Conservation (phyloP, 2,888 invertebrate genomes). For the Ernsta delagoae region DNA sequence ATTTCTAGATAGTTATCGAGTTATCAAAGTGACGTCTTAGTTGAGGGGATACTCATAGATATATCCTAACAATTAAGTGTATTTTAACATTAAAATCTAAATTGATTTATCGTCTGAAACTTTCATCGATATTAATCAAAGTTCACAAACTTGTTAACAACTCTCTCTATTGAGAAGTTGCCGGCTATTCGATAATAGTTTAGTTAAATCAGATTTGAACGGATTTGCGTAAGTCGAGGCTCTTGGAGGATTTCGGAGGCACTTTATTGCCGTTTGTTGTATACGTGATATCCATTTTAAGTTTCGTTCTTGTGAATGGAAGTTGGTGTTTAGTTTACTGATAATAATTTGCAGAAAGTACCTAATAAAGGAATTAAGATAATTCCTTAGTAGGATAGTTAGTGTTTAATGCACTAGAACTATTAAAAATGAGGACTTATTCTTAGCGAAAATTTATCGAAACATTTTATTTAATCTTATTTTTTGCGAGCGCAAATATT, state of each 20-base stretch:
- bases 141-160: slow-evolving; percentile 13
- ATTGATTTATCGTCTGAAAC: not conserved
- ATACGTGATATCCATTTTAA: slow-evolving; percentile 26
- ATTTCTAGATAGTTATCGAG: not conserved
- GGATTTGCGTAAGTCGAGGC: slow-evolving; percentile 22
- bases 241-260: slow-evolving; percentile 20
- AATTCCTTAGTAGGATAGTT: too few species aligned
- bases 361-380: too few species aligned
- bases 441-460: too few species aligned
- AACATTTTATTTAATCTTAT: not conserved
- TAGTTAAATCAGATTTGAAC: slow-evolving; percentile 29
- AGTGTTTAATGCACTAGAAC: too few species aligned
- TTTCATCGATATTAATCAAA: slow-evolving; percentile 15
- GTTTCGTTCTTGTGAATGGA: slow-evolving; percentile 1
- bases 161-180: slow-evolving; percentile 20
- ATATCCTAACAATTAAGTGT: too few species aligned
- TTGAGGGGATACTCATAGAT: not conserved
- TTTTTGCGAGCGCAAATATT: not conserved
- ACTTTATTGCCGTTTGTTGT: slow-evolving; percentile 15
- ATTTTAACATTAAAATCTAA: not conserved
- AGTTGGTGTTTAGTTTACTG: not conserved
- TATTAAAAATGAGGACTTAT: too few species aligned
- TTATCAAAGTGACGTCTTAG: not conserved
- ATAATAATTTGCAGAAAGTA: not conserved
- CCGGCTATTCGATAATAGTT: slow-evolving; percentile 13